Conservation (phyloP, 2,888 invertebrate species). For the Sarcophaga caerulescens region DNA sequence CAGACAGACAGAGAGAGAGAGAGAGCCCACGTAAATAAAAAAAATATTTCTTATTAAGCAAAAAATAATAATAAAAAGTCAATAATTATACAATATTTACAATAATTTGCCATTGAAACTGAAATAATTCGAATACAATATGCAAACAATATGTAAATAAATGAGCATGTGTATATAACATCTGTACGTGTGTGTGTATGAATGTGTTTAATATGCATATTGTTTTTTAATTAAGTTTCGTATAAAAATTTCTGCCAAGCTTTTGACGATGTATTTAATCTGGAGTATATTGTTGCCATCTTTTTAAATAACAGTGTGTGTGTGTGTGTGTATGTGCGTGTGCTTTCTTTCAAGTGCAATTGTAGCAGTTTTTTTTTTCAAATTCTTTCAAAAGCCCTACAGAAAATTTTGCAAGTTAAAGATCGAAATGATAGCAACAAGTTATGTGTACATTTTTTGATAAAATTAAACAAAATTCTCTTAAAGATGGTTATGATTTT, state of each 20-base stretch:
- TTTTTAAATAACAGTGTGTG: too few species aligned
- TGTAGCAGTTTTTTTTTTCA: not conserved
- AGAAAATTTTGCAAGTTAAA: too few species aligned
- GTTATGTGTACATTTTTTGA: too few species aligned
- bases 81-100: not conserved
- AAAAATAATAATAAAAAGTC: not conserved
- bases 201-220: constrained; percentile 38
- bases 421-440: too few species aligned
- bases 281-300: constrained; percentile 18
- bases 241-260: not conserved
- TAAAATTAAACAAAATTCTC: too few species aligned
- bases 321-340: constrained; percentile 1
- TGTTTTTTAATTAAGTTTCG: not conserved
- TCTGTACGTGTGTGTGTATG: not conserved
- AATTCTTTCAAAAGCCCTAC: too few species aligned
- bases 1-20: too few species aligned
- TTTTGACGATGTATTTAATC: constrained; percentile 12
- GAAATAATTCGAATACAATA: constrained; percentile 36
- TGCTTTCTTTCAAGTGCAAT: constrained; percentile 49
- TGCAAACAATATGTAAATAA: not conserved
- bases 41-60: not conserved
- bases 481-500: too few species aligned
- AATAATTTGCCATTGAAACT: constrained; percentile 52
- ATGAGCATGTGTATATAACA: not conserved
- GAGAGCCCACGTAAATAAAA: constrained; percentile 25